These are phyloP conservation scores for Galagoides demidoff DNA, from an alignment of 2,797 vertebrate species.

Conservation along the genomic window DNA sequence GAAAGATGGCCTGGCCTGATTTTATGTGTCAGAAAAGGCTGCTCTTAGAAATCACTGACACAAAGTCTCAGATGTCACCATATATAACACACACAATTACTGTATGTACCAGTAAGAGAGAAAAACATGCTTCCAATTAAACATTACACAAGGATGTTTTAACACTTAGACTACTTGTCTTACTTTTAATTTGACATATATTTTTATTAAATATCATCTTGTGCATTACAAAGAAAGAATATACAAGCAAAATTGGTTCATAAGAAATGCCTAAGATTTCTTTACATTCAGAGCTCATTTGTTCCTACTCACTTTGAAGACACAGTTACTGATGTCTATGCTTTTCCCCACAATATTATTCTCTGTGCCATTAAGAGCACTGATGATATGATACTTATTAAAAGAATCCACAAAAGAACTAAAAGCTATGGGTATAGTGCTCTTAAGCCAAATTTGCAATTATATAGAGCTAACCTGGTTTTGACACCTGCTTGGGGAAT, in stretches of 20 bases:
- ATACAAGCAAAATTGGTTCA: not conserved
- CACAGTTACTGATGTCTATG: not conserved
- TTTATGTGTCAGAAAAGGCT: not conserved
- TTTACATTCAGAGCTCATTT: not conserved
- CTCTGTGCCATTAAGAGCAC: not conserved
- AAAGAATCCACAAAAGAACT: conserved; percentile 22
- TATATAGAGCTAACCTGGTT: not conserved
- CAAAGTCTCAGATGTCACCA: not conserved
- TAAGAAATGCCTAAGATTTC: conserved; percentile 54
- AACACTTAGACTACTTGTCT: not conserved
- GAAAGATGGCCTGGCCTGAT: not conserved
- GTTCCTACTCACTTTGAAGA: not conserved
- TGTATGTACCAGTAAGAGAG: not conserved
- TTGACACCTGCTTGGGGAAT: not conserved
- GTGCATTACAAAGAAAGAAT: conserved; percentile 27
- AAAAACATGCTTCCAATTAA: conserved; percentile 42
- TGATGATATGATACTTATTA: not conserved
- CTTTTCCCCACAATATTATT: not conserved
- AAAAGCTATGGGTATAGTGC: not conserved
- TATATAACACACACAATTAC: not conserved
- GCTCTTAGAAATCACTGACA: not conserved
- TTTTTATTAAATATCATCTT: conserved; percentile 54
- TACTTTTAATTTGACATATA: conserved; percentile 28
- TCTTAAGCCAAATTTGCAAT: conserved; percentile 16
- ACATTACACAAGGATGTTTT: not conserved